Percentiles rank a stretch among this genome's conserved stretches.
phyloP scores from a whole-genome alignment of 2,888 invertebrate species.

The Bruchidius siliquastri region DNA sequence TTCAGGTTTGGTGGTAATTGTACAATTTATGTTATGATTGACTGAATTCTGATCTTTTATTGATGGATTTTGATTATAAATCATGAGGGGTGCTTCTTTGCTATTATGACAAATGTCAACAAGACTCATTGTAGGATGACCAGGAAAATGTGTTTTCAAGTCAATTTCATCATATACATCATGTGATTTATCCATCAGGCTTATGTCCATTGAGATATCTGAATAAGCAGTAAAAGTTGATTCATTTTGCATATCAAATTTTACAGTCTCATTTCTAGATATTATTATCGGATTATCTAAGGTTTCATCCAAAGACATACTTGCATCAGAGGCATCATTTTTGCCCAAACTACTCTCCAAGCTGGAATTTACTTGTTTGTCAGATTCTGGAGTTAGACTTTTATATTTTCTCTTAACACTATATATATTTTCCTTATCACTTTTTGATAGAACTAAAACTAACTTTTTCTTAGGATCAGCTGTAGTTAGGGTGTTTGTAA shows the following conservation, averaged over 20 bases:
- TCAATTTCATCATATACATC: neutral
- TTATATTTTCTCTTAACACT: conserved; percentile 25
- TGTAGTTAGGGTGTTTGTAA: conserved; percentile 14
- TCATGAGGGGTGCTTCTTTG: neutral
- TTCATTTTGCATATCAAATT: neutral
- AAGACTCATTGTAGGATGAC: neutral
- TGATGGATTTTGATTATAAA: neutral
- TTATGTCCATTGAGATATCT: neutral
- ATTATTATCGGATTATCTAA: neutral
- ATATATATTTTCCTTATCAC: conserved; percentile 27
- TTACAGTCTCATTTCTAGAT: neutral
- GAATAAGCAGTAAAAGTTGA: neutral
- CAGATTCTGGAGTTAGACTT: conserved; percentile 18
- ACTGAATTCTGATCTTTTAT: neutral
- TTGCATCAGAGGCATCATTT: neutral
- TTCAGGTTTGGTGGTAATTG: neutral
- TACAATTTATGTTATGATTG: neutral
- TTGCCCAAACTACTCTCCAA: neutral
- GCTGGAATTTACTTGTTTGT: neutral
- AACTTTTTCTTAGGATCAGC: conserved; percentile 19
- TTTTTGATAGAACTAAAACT: conserved; percentile 27
- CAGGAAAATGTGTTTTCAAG: neutral
- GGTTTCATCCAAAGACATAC: neutral
- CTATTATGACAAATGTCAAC: neutral
- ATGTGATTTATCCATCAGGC: neutral